Conservation (phyloP, 2,888 invertebrate species). For the Drosophila ochracea region DNA sequence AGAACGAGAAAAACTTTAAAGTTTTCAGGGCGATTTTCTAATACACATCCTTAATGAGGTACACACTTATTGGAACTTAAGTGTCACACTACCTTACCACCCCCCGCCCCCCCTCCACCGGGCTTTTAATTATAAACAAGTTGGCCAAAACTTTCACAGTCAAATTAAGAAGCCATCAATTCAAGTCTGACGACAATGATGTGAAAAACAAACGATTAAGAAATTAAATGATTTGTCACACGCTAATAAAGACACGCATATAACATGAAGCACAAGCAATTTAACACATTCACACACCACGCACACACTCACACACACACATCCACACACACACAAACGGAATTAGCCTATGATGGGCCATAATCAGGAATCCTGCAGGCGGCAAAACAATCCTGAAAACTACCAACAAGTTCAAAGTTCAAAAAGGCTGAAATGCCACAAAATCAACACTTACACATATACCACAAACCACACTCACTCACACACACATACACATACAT, state of each 20-base stretch:
- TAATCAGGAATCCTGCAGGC: slow-evolving; percentile 49
- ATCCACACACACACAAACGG: background rate
- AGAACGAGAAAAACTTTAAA: background rate
- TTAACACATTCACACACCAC: slow-evolving; percentile 33
- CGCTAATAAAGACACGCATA: slow-evolving; percentile 40
- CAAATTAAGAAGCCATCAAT: slow-evolving; percentile 46
- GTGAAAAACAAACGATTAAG: slow-evolving; percentile 46
- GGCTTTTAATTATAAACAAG: background rate
- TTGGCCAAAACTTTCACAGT: slow-evolving; percentile 2
- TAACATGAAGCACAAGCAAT: slow-evolving; percentile 33
- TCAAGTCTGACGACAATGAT: slow-evolving; percentile 20
- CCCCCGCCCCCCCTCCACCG: background rate
- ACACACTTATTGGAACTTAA: background rate
- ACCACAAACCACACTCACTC: slow-evolving; percentile 69
- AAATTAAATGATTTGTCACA: slow-evolving; percentile 72
- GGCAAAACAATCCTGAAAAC: slow-evolving; percentile 54
- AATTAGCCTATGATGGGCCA: slow-evolving; percentile 59
- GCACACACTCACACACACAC: slow-evolving; percentile 22
- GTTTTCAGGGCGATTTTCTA: background rate
- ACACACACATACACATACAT: slow-evolving; percentile 14
- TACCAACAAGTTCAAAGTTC: slow-evolving; percentile 74
- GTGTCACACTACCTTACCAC: background rate
- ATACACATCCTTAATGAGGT: background rate
- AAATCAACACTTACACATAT: slow-evolving; percentile 65
- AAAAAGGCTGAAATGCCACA: slow-evolving; percentile 77